These are phyloP conservation scores for Paramormyrops kingsleyae DNA, from an alignment of 2,113 vertebrate species.

Conservation along the genomic window DNA sequence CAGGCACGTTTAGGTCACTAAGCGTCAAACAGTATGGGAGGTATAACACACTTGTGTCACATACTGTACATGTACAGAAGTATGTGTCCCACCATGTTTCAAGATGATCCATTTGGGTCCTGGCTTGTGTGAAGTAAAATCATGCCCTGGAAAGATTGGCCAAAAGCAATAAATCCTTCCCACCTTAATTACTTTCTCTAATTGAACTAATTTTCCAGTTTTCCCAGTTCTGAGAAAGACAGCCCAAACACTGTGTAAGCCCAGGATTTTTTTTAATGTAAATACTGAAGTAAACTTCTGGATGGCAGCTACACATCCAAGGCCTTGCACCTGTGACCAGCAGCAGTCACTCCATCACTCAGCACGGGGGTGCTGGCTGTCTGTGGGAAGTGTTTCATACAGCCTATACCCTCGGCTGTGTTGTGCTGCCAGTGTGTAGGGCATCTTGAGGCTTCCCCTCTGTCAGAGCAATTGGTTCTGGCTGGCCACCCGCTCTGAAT, in stretches of 20 bases:
- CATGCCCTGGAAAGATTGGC: not conserved
- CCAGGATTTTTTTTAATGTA: not conserved
- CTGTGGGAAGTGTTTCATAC: not conserved
- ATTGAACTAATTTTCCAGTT: not conserved
- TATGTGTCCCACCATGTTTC: not conserved
- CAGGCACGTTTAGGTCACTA: not conserved
- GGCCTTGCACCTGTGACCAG: not conserved
- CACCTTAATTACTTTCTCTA: not conserved
- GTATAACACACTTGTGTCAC: not conserved
- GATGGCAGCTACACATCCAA: not conserved
- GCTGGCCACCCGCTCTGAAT: not conserved
- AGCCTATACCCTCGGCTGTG: not conserved
- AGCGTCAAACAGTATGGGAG: not conserved
- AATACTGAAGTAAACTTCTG: not conserved
- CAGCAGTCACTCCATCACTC: not conserved
- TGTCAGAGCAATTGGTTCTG: not conserved
- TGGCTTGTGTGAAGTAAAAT: not conserved
- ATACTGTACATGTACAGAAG: not conserved
- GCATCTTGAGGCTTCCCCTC: not conserved
- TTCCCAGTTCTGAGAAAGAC: not conserved
- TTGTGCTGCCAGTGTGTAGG: not conserved
- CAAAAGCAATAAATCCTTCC: not conserved
- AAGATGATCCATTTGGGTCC: not conserved
- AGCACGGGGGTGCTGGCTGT: not conserved
- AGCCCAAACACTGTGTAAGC: not conserved